These are phyloP conservation scores for Nyctereutes procyonoides DNA, from an alignment of 2,113 vertebrate species.

Conservation along the genomic window DNA sequence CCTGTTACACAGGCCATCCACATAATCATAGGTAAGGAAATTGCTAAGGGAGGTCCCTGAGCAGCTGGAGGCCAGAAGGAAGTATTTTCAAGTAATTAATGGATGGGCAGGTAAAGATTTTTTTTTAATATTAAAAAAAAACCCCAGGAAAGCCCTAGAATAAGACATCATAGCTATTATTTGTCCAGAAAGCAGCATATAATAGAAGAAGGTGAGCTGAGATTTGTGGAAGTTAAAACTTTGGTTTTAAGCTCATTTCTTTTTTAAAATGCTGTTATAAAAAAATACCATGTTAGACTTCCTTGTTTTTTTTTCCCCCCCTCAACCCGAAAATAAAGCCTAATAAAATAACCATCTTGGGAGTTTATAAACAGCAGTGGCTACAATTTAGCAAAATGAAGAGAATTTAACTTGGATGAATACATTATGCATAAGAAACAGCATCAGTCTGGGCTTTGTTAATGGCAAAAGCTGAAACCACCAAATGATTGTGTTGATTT, in stretches of 20 bases:
- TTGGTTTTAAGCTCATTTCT: slow-evolving; percentile 17
- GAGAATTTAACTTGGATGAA: slow-evolving; percentile 59
- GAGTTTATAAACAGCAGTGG: slow-evolving; percentile 48
- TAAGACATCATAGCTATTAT: slow-evolving; percentile 17
- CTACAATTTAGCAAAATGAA: slow-evolving; percentile 66
- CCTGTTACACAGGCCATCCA: slow-evolving; percentile 58
- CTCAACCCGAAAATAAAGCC: slow-evolving; percentile 7
- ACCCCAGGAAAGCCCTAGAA: not conserved
- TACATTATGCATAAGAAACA: slow-evolving; percentile 70
- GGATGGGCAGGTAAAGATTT: slow-evolving; percentile 28
- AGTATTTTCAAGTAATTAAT: slow-evolving; percentile 81
- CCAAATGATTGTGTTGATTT: slow-evolving; percentile 72
- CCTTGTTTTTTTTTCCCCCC: not conserved
- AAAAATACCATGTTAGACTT: not conserved
- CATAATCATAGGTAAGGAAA: slow-evolving; percentile 77
- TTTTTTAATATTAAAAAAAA: not conserved
- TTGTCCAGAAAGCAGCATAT: not conserved
- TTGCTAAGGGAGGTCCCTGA: slow-evolving; percentile 76
- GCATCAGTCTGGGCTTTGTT: slow-evolving; percentile 54
- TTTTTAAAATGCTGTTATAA: slow-evolving; percentile 49
- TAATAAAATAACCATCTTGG: slow-evolving; percentile 54
- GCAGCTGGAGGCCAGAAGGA: slow-evolving; percentile 60
- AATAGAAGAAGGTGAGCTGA: slow-evolving; percentile 41
- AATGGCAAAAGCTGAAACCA: slow-evolving; percentile 66
- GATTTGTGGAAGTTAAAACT: not conserved